Base-by-base conservation (phyloP, 1,140 invertebrate genomes). In the Propsilocerus akamusi region DNA sequence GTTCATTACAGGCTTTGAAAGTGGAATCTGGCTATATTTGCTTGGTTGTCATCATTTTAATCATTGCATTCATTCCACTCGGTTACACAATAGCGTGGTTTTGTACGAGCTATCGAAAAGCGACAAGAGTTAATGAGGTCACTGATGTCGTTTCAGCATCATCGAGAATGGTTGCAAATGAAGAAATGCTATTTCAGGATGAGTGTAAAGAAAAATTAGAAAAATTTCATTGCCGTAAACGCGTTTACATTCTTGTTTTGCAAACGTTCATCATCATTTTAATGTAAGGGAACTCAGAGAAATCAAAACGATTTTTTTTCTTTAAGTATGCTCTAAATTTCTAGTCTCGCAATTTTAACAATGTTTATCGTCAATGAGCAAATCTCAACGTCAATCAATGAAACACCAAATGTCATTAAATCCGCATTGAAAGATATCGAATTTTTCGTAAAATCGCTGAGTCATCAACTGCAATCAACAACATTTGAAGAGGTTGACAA, bases 341-440 rank as follows among this genome's bases (percentile, higher is more conserved):
- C 22, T 50, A 72, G 70, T 20, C 57, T 54, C n/a, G 62, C 67
- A 32, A 61, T 70, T 49, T 55, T 68, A 7, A 65, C 65, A 4
- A 77, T 78, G 61, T 67, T 78, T 53, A 67, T 75, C 46, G 71
- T 71, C 53, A 79, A 78, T 56, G 72, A 77, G 53, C 68, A 71
- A 46, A 60, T 74, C 10, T 63, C 68, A 6, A 53, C 57, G 3
- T 72, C 71, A 17, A 67, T 78, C 20, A 63, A 68, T 34, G 69
- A 69, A 57, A 65, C 74, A 34, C 70, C 73, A 28, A 55, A 68
- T 14, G 68, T 70, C 30, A 58, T 73, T 32, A 66, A 72, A 54
- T 66, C 72, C 6, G 72, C 73, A 17, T 60, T 78, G 23, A 67
- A 72, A 51, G 77, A 79, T 59, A 58, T 77, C 22, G 65, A 69